These are phyloP conservation scores for Graphium colonna DNA, from an alignment of 2,888 invertebrate species.

Conservation along the genomic window DNA sequence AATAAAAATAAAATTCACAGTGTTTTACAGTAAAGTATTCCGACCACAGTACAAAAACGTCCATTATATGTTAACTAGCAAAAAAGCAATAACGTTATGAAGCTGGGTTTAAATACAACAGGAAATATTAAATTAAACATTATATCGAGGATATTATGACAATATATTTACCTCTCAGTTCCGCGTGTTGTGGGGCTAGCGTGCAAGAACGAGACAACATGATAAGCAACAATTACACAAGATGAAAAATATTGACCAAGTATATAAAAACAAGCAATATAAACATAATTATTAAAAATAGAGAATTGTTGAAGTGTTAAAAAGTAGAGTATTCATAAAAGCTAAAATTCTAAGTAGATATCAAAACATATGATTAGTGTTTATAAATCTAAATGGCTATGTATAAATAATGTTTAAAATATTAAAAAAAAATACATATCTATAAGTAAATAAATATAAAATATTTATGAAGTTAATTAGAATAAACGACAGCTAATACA, in stretches of 20 bases:
- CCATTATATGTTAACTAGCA: neutral
- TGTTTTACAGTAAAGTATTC: too few relatives aligned
- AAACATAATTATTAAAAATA: neutral
- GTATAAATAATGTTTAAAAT: neutral
- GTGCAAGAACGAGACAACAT: slow-evolving; percentile 74
- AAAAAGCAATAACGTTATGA: neutral
- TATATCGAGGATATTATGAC: slow-evolving; percentile 6
- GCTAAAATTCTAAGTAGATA: too few relatives aligned
- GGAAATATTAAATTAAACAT: neutral
- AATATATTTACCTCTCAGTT: slow-evolving; percentile 74
- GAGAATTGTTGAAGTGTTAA: neutral
- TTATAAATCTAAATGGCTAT: too few relatives aligned
- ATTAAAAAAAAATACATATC: neutral
- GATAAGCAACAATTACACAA: slow-evolving; percentile 58
- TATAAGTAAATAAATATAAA: too few relatives aligned
- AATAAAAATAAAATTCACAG: too few relatives aligned
- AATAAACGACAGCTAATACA: too few relatives aligned
- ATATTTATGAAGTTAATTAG: too few relatives aligned
- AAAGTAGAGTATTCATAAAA: neutral
- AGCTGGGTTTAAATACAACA: neutral
- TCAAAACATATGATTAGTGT: too few relatives aligned
- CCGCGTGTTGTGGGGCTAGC: slow-evolving; percentile 77
- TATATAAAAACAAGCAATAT: slow-evolving; percentile 19
- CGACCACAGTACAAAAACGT: too few relatives aligned
- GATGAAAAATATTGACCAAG: slow-evolving; percentile 6